Conservation (phyloP, 2,888 invertebrate genomes). For the Chorisops tibialis region DNA sequence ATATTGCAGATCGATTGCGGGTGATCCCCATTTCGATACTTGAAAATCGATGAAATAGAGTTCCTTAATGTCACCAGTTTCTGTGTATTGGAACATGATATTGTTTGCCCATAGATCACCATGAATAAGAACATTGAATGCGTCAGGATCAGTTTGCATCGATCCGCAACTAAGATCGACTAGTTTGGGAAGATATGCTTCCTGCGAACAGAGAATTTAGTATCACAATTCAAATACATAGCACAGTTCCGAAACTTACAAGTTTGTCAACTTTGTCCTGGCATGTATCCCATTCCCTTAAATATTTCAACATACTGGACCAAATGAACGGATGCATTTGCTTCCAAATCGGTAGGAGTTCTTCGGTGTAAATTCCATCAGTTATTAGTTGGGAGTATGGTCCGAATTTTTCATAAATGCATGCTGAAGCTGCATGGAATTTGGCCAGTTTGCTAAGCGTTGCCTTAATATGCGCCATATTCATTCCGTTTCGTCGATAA, state of each 20-base stretch:
- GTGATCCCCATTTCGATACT: conserved; percentile 39
- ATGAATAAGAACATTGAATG: conserved; percentile 44
- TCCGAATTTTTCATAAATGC: conserved; percentile 26
- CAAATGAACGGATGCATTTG: conserved; percentile 35
- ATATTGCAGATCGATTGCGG: conserved; percentile 43
- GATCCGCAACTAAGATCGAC: conserved; percentile 15
- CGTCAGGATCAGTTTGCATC: conserved; percentile 33
- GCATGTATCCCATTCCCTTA: conserved; percentile 2
- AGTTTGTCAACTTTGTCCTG: background rate
- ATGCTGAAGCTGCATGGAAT: conserved; percentile 46
- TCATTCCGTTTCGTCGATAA: conserved; percentile 41
- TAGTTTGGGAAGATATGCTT: background rate
- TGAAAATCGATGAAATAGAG: conserved; percentile 44
- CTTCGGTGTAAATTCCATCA: conserved; percentile 33
- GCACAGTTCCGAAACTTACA: background rate
- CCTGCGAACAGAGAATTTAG: background rate
- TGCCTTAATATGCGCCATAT: conserved; percentile 39
- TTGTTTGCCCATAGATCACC: conserved; percentile 48
- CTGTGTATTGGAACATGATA: conserved; percentile 42
- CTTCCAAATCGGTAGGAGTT: conserved; percentile 29
- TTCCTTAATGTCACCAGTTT: conserved; percentile 42
- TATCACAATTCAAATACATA: background rate
- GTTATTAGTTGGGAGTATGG: conserved; percentile 40
- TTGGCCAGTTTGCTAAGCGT: conserved; percentile 43
- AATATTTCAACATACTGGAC: conserved; percentile 23